A percentile compares a stretch with the other conserved stretches of the same genome.
These are phyloP conservation scores for Callithrix jacchus DNA, from an alignment of 2,113 vertebrate genomes.

Conservation along the genomic window DNA sequence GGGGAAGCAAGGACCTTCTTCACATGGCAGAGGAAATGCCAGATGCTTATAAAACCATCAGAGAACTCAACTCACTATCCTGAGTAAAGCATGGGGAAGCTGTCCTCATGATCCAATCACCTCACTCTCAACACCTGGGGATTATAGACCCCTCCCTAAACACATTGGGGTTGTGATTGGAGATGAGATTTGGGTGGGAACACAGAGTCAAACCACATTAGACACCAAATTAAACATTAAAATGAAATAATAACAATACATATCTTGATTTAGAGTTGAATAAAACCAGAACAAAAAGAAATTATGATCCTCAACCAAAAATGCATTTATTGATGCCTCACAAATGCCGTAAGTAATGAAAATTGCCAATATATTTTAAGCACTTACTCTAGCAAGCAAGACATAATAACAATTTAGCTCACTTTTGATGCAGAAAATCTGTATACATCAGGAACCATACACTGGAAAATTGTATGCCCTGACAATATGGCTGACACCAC, in stretches of 20 bases:
- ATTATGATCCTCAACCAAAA: background rate
- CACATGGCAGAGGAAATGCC: too few relatives aligned
- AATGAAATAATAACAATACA: background rate
- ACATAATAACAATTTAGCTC: background rate
- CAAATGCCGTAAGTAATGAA: background rate
- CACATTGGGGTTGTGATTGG: too few relatives aligned
- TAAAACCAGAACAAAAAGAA: background rate
- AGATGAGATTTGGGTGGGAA: too few relatives aligned
- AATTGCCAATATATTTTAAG: background rate
- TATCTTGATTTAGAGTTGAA: background rate
- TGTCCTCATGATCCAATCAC: too few relatives aligned
- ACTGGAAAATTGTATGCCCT: background rate
- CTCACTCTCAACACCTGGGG: rapidly evolving
- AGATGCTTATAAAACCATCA: too few relatives aligned
- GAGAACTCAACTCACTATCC: too few relatives aligned
- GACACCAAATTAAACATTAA: background rate
- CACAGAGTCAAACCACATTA: too few relatives aligned
- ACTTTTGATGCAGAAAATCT: background rate
- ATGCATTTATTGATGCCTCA: background rate
- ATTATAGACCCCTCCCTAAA: too few relatives aligned
- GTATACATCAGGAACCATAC: background rate
- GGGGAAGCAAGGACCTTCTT: too few relatives aligned
- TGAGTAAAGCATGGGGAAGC: too few relatives aligned
- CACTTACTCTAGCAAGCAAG: background rate
- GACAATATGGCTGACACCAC: background rate